These are phyloP conservation scores for Calypte anna DNA, from an alignment of 2,113 vertebrate species.

Conservation along the genomic window DNA sequence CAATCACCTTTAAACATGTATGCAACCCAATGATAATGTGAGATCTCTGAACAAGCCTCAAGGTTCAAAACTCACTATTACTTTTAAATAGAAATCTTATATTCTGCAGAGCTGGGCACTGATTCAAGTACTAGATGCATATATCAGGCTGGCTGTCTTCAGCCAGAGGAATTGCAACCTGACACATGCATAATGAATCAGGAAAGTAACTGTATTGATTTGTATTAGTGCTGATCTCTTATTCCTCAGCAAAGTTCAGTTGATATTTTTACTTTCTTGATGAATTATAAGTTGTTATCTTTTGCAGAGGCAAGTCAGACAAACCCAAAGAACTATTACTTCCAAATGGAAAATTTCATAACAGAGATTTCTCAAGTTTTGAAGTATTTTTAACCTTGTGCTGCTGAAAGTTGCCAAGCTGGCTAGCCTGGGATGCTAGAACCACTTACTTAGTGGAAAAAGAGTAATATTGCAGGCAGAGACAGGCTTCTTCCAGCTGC, in stretches of 20 bases:
- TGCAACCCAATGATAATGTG: neutral
- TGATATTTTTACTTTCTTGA: slow-evolving; percentile 3
- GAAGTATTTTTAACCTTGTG: slow-evolving; percentile 4
- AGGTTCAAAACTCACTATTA: neutral
- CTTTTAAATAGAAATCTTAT: neutral
- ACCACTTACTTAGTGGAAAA: neutral
- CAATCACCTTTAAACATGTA: neutral
- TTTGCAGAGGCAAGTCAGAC: neutral
- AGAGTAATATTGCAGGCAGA: neutral
- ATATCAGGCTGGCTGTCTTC: neutral
- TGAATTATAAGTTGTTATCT: neutral
- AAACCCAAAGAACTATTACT: neutral
- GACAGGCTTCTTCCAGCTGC: neutral
- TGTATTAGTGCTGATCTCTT: neutral
- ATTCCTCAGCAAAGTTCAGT: slow-evolving; percentile 1
- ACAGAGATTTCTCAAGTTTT: slow-evolving; percentile 11
- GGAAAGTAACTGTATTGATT: slow-evolving; percentile 49
- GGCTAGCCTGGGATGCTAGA: neutral
- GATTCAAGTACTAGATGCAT: neutral
- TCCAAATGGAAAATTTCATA: slow-evolving; percentile 15
- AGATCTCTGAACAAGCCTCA: neutral
- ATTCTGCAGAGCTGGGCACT: neutral
- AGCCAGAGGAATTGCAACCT: neutral
- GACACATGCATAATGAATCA: neutral
- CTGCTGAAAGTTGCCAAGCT: neutral